These are phyloP conservation scores for Sula dactylatra DNA, from an alignment of 2,113 vertebrate genomes.

Conservation along the genomic window DNA sequence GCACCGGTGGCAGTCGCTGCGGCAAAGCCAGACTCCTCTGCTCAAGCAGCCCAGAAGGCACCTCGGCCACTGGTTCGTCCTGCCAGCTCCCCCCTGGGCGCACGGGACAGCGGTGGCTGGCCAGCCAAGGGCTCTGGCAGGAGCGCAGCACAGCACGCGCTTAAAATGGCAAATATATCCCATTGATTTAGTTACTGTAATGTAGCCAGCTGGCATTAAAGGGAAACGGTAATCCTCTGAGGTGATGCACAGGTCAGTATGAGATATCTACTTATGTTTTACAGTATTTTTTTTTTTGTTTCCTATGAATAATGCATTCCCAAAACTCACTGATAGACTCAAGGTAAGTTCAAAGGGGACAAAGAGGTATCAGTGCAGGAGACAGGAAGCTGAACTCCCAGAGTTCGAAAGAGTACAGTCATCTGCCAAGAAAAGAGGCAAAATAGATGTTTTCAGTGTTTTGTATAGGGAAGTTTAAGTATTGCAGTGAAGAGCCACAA, in stretches of 20 bases:
- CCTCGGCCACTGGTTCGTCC: accelerated
- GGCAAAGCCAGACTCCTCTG: not conserved
- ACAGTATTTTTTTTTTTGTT: too few species aligned
- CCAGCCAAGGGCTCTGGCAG: not conserved
- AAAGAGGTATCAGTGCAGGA: not conserved
- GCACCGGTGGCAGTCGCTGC: not conserved
- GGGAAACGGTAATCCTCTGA: not conserved
- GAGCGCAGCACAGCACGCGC: not conserved
- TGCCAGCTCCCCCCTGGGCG: not conserved
- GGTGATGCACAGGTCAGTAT: not conserved
- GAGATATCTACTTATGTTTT: not conserved
- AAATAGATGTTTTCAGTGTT: not conserved
- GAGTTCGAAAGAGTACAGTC: not conserved
- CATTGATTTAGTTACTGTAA: not conserved
- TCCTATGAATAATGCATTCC: not conserved
- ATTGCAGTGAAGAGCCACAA: not conserved
- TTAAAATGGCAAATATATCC: not conserved
- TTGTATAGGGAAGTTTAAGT: not conserved
- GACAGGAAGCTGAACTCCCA: not conserved
- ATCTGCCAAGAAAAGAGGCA: not conserved
- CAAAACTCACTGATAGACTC: not conserved
- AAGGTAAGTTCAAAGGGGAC: not conserved
- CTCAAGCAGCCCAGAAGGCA: not conserved
- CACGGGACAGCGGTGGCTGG: accelerated
- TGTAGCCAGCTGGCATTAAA: not conserved